Percentiles rank a stretch among this genome's conserved stretches.
Evolutionary conservation across 2,888 invertebrate species (phyloP).

Genomic region (Liodrosophila aerea): DNA sequence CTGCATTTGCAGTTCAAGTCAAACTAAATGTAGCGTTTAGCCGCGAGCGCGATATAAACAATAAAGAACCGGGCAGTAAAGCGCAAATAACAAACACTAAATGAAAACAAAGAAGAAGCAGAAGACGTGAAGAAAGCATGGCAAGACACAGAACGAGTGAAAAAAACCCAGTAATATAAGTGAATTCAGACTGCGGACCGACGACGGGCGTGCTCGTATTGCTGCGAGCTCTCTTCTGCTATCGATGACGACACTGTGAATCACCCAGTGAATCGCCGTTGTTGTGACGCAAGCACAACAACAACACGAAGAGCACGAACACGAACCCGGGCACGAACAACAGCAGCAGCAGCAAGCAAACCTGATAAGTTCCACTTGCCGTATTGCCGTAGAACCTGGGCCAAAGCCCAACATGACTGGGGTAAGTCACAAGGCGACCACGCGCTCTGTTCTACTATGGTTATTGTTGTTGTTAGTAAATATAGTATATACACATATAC

Average conservation of each 20-base stretch:
- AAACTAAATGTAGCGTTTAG: conserved; percentile 57
- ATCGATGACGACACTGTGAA: conserved; percentile 59
- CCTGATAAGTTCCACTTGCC: conserved; percentile 12
- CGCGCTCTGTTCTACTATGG: too few species aligned
- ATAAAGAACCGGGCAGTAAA: conserved; percentile 15
- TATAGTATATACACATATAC: too few species aligned
- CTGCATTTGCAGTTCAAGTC: conserved; percentile 59
- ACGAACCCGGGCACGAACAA: conserved; percentile 3
- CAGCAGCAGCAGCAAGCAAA: conserved; percentile 1
- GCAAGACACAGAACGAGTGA: neutral
- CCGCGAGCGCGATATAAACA: conserved; percentile 54
- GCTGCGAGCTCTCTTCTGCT: conserved; percentile 15
- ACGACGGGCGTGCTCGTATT: conserved; percentile 14
- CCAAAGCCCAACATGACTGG: conserved; percentile 28
- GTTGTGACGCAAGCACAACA: conserved; percentile 13
- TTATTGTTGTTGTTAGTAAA: too few species aligned
- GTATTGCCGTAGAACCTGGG: conserved; percentile 20
- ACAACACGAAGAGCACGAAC: neutral
- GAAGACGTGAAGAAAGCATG: conserved; percentile 3
- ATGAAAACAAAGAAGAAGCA: conserved; percentile 1
- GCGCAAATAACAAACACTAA: neutral
- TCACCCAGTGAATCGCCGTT: conserved; percentile 35
- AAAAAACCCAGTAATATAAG: conserved; percentile 46
- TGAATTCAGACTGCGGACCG: neutral
- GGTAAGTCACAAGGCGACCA: conserved; percentile 4